A percentile compares a stretch with the other conserved stretches of the same genome.
These are phyloP conservation scores for Psilopogon haemacephalus DNA, from an alignment of 2,113 vertebrate species.

Conservation along the genomic window DNA sequence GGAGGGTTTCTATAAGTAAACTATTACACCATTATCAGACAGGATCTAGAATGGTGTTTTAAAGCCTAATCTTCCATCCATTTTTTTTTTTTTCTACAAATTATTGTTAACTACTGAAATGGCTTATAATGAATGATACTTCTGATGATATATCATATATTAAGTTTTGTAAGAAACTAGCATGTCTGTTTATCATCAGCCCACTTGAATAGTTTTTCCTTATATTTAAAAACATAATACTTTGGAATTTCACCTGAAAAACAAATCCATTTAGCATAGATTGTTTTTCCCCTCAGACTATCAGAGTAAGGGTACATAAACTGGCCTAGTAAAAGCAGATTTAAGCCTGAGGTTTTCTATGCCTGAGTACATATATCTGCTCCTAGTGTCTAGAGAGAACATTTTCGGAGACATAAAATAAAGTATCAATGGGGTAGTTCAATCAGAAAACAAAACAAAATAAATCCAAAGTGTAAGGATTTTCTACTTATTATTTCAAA, in stretches of 20 bases:
- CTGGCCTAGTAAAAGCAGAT: constrained; percentile 51
- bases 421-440: constrained; percentile 59
- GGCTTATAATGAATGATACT: neutral
- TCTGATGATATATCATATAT: neutral
- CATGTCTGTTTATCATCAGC: neutral
- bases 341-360: neutral
- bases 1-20: neutral
- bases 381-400: neutral
- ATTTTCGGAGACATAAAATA: neutral
- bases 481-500: neutral
- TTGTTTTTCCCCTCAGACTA: constrained; percentile 60
- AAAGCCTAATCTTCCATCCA: neutral
- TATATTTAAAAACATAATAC: constrained; percentile 55
- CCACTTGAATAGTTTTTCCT: neutral
- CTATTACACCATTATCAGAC: neutral
- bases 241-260: constrained; percentile 69
- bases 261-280: constrained; percentile 68
- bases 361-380: neutral
- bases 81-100: neutral
- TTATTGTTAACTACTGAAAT: neutral
- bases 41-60: neutral
- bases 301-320: constrained; percentile 71
- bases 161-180: neutral
- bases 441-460: constrained; percentile 14
- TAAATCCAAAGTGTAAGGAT: neutral